phyloP scores from a whole-genome alignment of 2,888 invertebrate species.

The Acleris literana region DNA sequence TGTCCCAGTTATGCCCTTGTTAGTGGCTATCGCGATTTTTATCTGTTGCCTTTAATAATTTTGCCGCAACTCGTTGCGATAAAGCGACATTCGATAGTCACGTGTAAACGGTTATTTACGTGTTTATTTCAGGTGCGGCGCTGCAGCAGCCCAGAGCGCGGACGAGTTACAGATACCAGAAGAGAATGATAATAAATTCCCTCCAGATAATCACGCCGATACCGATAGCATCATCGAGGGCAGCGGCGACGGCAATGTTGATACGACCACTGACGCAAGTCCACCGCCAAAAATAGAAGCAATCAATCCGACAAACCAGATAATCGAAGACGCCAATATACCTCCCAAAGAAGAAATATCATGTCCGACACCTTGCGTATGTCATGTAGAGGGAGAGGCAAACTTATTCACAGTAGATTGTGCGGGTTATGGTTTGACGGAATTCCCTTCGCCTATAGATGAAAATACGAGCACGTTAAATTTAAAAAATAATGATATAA shows the following conservation, averaged over 20 bases:
- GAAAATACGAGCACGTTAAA: constrained; percentile 64
- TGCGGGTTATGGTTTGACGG: constrained; percentile 72
- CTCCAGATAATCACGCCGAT: constrained; percentile 63
- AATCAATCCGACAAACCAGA: constrained; percentile 47
- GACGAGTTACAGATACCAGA: constrained; percentile 67
- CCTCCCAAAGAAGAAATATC: constrained; percentile 43
- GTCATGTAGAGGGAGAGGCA: constrained; percentile 63
- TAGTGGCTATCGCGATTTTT: constrained; percentile 71
- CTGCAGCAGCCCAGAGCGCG: constrained; percentile 57
- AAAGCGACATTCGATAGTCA: constrained; percentile 64
- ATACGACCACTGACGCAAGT: constrained; percentile 47
- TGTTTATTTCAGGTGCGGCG: constrained; percentile 53
- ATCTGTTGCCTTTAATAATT: constrained; percentile 68
- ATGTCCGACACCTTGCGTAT: constrained; percentile 68
- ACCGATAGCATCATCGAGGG: constrained; percentile 59
- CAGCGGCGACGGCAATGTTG: constrained; percentile 56
- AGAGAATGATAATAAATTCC: constrained; percentile 72
- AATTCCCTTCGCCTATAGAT: constrained; percentile 73
- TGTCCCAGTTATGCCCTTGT: constrained; percentile 65
- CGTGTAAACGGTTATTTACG: constrained; percentile 49
- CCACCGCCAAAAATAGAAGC: constrained; percentile 56
- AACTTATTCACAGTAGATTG: constrained; percentile 73
- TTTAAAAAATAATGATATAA: constrained; percentile 71
- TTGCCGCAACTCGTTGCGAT: constrained; percentile 71
- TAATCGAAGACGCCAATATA: constrained; percentile 43